Evolutionary conservation across 2,797 vertebrate species (phyloP).

Genomic region (Pipistrellus nathusii): DNA sequence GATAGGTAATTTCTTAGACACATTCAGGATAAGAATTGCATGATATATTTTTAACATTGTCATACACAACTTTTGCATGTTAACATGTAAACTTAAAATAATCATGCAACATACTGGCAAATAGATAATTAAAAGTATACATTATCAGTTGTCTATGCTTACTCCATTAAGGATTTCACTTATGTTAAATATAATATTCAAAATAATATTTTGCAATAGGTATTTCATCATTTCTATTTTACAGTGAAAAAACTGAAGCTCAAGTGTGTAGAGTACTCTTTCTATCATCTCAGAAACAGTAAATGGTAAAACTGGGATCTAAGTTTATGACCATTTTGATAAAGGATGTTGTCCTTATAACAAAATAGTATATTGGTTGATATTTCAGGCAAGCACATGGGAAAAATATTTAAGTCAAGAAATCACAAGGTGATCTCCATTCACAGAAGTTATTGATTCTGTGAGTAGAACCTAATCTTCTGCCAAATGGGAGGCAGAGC

Average conservation of each 20-base stretch:
- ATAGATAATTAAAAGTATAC: neutral
- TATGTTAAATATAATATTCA: neutral
- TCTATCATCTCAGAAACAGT: neutral
- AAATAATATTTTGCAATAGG: neutral
- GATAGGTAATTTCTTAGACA: neutral
- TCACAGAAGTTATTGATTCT: neutral
- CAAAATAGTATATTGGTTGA: neutral
- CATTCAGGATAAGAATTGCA: neutral
- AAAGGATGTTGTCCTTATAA: neutral
- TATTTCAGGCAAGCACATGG: neutral
- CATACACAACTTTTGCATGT: neutral
- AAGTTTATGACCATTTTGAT: slow-evolving; percentile 16
- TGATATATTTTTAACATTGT: neutral
- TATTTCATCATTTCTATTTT: neutral
- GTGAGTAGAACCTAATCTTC: neutral
- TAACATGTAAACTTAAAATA: neutral
- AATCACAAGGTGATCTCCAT: neutral
- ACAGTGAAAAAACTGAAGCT: neutral
- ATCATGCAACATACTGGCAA: neutral
- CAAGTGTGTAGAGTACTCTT: neutral
- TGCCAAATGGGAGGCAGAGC: neutral
- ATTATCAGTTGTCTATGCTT: neutral
- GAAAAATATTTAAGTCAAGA: slow-evolving; percentile 19
- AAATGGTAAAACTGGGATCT: neutral
- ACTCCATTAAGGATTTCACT: neutral